Base-by-base conservation (phyloP, 2,888 invertebrate species). In the Rotaria magnacalcarata region DNA sequence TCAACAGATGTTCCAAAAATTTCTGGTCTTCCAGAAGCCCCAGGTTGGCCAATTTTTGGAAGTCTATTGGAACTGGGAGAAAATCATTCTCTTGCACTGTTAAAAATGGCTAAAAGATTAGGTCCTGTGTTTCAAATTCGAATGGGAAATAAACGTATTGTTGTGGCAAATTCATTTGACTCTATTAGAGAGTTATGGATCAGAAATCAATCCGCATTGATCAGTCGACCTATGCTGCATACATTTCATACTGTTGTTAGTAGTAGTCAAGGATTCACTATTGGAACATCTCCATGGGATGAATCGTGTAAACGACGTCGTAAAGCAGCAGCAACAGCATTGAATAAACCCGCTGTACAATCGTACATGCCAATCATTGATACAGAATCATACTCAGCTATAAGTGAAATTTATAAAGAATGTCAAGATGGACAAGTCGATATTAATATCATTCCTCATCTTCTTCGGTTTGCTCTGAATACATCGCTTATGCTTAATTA, bases 161-260 rank as follows among this genome's bases (percentile, higher is more conserved):
- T 80, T 14, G 47, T 80, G 10, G 80, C 80, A 24, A 80, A 80
- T 47, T 80, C 80, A 21, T 80, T 10, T 14, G 47, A 80, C 24
- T 80, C 80, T n/a, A 80, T 80, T n/a, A 21, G n/a, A n/a, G n/a
- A 80, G 24, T 47, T 80, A 14, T 80, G 80, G 80, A 47, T 80
- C 2, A 47, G 14, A 80, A 80, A 80, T 47, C 80, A 80, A 80
- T 80, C 80, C 11, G 21, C 47, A n/a, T n/a, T 80, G 4, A 80
- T 80, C 14, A 80, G 80, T 47, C 43, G 80, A n/a, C 80, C 80
- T 0, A 2, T n/a, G n/a, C 16, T 80, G n/a, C 47, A 80, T 80
- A 80, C 80, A 80, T 80, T 80, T 47, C 80, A 80, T n/a, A 80
- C 43, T 80, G 80, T 80, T 80, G 47, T 80, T 24, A 80, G 80